phyloP scores from a whole-genome alignment of 2,113 vertebrate species.

The Panthera leo region DNA sequence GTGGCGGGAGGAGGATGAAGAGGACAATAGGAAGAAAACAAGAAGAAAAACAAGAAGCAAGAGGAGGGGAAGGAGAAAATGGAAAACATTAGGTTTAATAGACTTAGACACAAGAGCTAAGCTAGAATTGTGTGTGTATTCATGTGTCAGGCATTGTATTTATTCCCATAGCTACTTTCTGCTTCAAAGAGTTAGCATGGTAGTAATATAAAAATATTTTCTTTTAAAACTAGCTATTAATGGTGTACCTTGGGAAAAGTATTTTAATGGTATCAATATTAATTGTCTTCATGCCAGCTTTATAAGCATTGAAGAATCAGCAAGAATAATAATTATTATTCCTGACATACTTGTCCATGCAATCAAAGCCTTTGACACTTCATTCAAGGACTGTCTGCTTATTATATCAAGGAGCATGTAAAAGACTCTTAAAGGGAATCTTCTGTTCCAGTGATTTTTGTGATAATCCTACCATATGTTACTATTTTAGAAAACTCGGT shows the following conservation, averaged over 20 bases:
- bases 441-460: conserved; percentile 63
- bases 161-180: neutral
- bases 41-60: neutral
- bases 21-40: no score
- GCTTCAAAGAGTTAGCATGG: neutral
- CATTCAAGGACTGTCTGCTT: conserved; percentile 32
- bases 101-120: neutral
- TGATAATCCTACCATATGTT: conserved; percentile 73
- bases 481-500: conserved; percentile 71
- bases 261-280: conserved; percentile 7
- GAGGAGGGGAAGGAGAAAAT: neutral
- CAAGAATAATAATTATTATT: neutral
- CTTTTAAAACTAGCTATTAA: neutral
- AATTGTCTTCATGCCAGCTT: neutral
- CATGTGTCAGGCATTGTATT: neutral
- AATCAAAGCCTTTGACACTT: conserved; percentile 20
- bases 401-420: neutral
- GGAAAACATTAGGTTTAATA: neutral
- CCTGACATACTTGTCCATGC: neutral
- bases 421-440: conserved; percentile 44
- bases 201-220: neutral
- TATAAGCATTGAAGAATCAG: neutral
- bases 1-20: fast-evolving
- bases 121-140: neutral
- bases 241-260: neutral